Evolutionary conservation across 2,797 vertebrate genomes (phyloP).

Genomic region (Petrocephalus schoutedeni): DNA sequence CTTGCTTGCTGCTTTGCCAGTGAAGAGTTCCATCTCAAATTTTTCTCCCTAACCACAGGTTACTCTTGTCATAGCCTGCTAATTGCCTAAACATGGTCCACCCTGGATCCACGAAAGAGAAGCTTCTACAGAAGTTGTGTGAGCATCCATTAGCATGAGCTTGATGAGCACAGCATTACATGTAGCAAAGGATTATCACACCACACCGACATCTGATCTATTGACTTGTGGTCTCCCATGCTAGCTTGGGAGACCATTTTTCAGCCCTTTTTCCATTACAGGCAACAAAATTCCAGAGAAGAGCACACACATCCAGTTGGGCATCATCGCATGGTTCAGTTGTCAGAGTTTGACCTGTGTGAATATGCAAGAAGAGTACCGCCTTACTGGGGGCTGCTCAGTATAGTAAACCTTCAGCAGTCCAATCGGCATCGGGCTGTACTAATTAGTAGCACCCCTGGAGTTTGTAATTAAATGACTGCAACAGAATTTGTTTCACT

Average conservation of each 20-base stretch:
- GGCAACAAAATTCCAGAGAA: background rate
- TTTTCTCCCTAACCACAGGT: background rate
- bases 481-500: background rate
- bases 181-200: background rate
- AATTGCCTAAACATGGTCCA: background rate
- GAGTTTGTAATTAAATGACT: conserved; percentile 7
- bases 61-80: background rate
- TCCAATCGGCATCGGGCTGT: background rate
- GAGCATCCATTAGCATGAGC: background rate
- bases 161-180: background rate
- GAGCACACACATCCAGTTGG: background rate
- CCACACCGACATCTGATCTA: background rate
- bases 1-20: background rate
- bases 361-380: background rate
- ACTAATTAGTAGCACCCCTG: background rate
- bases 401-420: background rate
- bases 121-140: background rate
- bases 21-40: background rate
- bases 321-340: background rate
- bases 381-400: background rate
- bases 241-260: background rate
- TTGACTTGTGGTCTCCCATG: background rate
- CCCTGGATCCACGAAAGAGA: background rate
- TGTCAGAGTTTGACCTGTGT: background rate
- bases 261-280: background rate